Evolutionary conservation across 2,797 vertebrate genomes (phyloP).

Genomic region (Trachurus trachurus): DNA sequence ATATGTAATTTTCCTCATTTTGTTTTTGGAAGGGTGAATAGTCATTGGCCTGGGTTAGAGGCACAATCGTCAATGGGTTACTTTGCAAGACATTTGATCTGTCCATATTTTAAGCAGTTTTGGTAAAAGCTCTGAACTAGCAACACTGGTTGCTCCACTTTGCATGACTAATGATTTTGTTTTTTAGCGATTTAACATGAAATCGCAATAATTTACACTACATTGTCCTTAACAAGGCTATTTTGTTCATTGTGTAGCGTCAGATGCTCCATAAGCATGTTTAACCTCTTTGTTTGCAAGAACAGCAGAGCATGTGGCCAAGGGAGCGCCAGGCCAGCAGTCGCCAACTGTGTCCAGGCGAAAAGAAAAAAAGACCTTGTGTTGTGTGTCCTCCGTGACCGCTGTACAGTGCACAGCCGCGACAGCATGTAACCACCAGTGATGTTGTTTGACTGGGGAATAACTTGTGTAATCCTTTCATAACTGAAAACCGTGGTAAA

Average conservation of each 20-base stretch:
- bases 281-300: background rate
- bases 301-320: background rate
- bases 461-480: slow-evolving; percentile 16
- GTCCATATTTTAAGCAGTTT: slow-evolving; percentile 25
- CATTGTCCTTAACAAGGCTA: background rate
- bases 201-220: background rate
- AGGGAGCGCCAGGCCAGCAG: background rate
- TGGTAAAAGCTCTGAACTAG: slow-evolving; percentile 2
- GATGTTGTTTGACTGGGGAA: slow-evolving; percentile 8
- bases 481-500: slow-evolving; percentile 16
- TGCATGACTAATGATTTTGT: background rate
- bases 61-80: slow-evolving; percentile 21
- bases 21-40: slow-evolving; percentile 31
- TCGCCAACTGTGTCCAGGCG: background rate
- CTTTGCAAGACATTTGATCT: slow-evolving; percentile 31
- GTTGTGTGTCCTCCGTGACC: background rate
- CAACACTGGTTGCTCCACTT: background rate
- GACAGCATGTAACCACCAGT: slow-evolving; percentile 12
- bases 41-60: slow-evolving; percentile 41
- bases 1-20: slow-evolving; percentile 11
- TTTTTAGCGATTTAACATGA: background rate
- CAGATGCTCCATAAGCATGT: background rate
- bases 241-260: background rate
- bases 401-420: slow-evolving; percentile 1
- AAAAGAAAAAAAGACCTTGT: slow-evolving; percentile 15